These are phyloP conservation scores for Stylophora pistillata DNA, from an alignment of 64 coral and sea anemone species.

Conservation along the genomic window DNA sequence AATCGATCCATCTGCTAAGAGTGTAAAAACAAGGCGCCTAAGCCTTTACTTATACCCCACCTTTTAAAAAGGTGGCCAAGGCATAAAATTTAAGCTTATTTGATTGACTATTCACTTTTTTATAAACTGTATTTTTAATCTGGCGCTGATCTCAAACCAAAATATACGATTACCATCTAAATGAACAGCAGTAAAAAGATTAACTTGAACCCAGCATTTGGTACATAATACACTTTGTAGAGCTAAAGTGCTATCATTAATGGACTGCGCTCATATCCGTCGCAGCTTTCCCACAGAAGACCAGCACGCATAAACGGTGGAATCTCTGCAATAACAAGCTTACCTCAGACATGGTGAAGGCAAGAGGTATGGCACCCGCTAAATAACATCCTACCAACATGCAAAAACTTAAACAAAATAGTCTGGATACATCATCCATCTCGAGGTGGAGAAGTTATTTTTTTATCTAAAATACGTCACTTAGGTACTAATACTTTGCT, in stretches of 20 bases:
- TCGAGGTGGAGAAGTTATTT: not conserved
- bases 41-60: too few relatives aligned
- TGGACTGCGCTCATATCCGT: not conserved
- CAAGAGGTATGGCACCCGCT: slow-evolving; percentile 80
- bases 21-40: too few relatives aligned
- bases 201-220: too few relatives aligned
- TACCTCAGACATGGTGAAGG: slow-evolving; percentile 92
- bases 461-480: not conserved
- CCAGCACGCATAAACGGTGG: not conserved
- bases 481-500: not conserved
- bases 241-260: too few relatives aligned
- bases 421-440: slow-evolving; percentile 83
- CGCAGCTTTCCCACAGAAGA: not conserved
- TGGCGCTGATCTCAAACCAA: too few relatives aligned
- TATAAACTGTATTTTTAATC: too few relatives aligned
- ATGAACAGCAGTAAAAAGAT: too few relatives aligned
- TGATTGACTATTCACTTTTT: too few relatives aligned
- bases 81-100: too few relatives aligned
- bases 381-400: slow-evolving; percentile 93
- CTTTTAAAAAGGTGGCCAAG: too few relatives aligned
- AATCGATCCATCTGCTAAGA: too few relatives aligned
- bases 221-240: not conserved
- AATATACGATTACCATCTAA: too few relatives aligned
- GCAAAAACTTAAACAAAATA: slow-evolving; percentile 81
- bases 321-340: not conserved